phyloP scores from a whole-genome alignment of 2,113 vertebrate species.

The Euleptes europaea region DNA sequence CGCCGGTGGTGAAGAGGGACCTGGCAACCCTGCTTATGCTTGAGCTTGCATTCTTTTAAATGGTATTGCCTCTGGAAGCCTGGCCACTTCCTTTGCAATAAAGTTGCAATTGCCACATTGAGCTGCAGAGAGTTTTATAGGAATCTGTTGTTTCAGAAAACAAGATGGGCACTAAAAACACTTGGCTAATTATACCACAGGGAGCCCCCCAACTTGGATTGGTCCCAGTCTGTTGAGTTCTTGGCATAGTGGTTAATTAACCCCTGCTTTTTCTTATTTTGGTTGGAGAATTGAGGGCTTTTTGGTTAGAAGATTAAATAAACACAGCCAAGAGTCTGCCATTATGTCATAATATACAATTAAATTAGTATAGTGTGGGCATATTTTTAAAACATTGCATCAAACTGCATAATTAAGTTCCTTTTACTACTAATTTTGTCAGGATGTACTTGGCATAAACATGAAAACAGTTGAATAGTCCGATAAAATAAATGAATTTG shows the following conservation, averaged over 20 bases:
- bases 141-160: neutral
- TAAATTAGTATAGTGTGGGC: neutral
- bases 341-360: neutral
- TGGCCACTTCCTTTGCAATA: neutral
- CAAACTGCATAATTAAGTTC: neutral
- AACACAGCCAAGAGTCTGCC: neutral
- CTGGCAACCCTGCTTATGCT: too few relatives aligned
- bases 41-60: neutral
- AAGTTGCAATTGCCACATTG: neutral
- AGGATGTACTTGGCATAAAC: neutral
- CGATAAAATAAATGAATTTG: neutral
- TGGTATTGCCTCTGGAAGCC: neutral
- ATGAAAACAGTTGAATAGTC: neutral
- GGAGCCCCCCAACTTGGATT: neutral
- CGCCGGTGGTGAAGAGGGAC: too few relatives aligned
- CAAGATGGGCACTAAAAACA: neutral
- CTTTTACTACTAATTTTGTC: neutral
- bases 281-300: neutral
- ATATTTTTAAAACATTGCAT: neutral
- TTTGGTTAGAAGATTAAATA: neutral
- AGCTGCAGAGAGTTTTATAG: neutral
- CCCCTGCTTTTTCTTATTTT: neutral
- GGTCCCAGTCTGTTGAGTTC: neutral
- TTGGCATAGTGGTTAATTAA: neutral
- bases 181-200: neutral